Conservation (phyloP, 2,888 invertebrate species). For the Agrochola lychnidis region DNA sequence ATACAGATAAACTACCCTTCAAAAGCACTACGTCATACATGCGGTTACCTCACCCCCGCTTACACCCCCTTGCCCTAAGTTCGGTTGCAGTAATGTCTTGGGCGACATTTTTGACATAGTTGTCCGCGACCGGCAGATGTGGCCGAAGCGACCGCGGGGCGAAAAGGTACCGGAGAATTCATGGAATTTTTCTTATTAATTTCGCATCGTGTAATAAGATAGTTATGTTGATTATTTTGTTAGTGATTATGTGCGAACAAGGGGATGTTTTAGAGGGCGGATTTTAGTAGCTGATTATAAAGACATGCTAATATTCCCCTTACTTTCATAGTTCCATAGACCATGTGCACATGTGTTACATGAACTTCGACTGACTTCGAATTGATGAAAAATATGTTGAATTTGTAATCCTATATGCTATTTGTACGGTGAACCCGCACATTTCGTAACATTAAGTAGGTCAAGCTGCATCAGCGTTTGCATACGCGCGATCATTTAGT, state of each 20-base stretch:
- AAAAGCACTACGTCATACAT: conserved; percentile 56
- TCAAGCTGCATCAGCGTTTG: too few species aligned
- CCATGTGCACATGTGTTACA: too few species aligned
- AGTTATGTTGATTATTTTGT: conserved; percentile 31
- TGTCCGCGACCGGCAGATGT: conserved; percentile 45
- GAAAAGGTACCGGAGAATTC: conserved; percentile 36
- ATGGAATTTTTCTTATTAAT: conserved; percentile 63
- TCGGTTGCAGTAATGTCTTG: conserved; percentile 62
- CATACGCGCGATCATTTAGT: too few species aligned
- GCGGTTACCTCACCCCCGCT: neutral
- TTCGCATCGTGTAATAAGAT: conserved; percentile 36
- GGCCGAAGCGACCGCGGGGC: conserved; percentile 26
- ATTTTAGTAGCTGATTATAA: neutral
- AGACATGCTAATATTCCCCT: neutral
- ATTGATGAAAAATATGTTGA: too few species aligned
- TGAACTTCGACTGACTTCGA: neutral
- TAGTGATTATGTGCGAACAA: neutral
- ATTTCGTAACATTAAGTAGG: too few species aligned
- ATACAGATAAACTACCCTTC: conserved; percentile 1
- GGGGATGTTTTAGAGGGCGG: neutral
- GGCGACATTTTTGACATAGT: conserved; percentile 72
- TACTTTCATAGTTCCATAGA: neutral
- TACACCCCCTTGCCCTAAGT: conserved; percentile 31
- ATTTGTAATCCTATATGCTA: too few species aligned
- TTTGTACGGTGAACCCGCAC: too few species aligned